Evolutionary conservation across 2,888 invertebrate genomes (phyloP).

Genomic region (Aspidapion aeneum): DNA sequence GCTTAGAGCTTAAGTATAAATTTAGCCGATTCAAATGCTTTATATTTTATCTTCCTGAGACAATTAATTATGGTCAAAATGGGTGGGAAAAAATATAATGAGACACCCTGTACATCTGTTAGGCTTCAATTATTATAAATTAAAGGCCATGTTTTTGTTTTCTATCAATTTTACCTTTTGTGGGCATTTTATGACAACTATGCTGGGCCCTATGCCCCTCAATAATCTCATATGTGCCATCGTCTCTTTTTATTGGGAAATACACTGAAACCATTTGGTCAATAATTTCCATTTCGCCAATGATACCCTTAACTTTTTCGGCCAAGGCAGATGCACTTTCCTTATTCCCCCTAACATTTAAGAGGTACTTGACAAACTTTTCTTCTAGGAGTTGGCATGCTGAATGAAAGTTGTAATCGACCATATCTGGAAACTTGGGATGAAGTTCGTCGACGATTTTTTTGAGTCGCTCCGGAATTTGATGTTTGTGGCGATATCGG

Average conservation of each 20-base stretch:
- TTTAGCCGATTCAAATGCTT: too few relatives aligned
- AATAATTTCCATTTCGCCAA: conserved; percentile 94
- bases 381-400: conserved; percentile 88
- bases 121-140: too few relatives aligned
- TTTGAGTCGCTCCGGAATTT: conserved; percentile 81
- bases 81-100: too few relatives aligned
- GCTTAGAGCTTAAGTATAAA: too few relatives aligned
- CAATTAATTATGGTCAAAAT: too few relatives aligned
- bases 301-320: conserved; percentile 90
- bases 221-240: conserved; percentile 96
- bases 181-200: conserved; percentile 91
- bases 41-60: too few relatives aligned
- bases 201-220: conserved; percentile 97
- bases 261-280: conserved; percentile 86
- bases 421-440: conserved; percentile 89
- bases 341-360: conserved; percentile 61
- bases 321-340: conserved; percentile 79
- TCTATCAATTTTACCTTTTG: conserved; percentile 79
- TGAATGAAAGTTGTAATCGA: conserved; percentile 96
- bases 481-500: conserved; percentile 39
- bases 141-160: too few relatives aligned
- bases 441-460: conserved; percentile 72
- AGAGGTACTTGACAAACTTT: conserved; percentile 75
- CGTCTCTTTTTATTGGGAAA: conserved; percentile 93
- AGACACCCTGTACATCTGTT: too few relatives aligned